Percentiles rank a stretch among this genome's conserved stretches.
Evolutionary conservation across 2,797 vertebrate genomes (phyloP).

Genomic region (Pseudochirops corinnae): DNA sequence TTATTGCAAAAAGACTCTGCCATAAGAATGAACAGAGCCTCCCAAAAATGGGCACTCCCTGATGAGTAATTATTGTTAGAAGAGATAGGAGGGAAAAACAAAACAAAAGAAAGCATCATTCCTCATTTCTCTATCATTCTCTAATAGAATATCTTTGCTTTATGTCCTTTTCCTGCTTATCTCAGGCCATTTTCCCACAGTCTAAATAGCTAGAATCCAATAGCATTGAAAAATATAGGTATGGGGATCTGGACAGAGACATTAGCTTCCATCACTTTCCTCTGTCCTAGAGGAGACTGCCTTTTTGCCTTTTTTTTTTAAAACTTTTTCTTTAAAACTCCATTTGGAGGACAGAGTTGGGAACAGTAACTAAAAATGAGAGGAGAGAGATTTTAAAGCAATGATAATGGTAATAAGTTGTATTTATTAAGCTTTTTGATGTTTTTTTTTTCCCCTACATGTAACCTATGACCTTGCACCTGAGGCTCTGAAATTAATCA

Average conservation of each 20-base stretch:
- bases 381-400: not conserved
- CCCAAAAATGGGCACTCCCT: not conserved
- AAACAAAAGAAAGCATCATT: not conserved
- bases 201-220: not conserved
- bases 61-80: not conserved
- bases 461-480: not conserved
- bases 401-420: not conserved
- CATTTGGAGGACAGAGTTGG: not conserved
- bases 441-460: not conserved
- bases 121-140: not conserved
- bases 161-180: not conserved
- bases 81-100: not conserved
- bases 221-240: not conserved
- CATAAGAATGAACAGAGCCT: not conserved
- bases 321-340: not conserved
- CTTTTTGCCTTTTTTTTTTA: not conserved
- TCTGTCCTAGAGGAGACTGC: not conserved
- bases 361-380: not conserved
- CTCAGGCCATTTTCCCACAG: not conserved
- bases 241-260: not conserved
- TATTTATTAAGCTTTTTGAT: not conserved
- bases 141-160: not conserved
- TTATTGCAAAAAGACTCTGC: not conserved
- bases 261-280: not conserved
- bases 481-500: not conserved